A percentile compares a stretch with the other conserved stretches of the same genome.
Conservation (phyloP, 2,888 invertebrate species). For the Mythimna pallens region DNA sequence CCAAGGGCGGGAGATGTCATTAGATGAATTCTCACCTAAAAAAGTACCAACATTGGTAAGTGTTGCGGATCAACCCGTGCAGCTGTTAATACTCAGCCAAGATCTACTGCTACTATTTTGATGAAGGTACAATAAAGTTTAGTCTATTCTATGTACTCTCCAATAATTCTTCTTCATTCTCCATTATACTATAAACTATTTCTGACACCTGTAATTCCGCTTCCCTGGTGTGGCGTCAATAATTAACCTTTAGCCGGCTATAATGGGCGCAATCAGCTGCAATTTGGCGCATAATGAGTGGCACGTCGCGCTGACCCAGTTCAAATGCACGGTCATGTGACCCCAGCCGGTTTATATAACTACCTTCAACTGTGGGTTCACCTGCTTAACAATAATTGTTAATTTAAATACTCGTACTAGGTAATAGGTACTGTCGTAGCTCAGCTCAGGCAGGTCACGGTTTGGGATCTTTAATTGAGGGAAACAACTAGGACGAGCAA, state of each 20-base stretch:
- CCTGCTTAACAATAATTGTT: background rate
- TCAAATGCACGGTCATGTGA: constrained; percentile 18
- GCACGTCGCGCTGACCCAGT: constrained; percentile 43
- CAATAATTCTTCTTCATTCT: background rate
- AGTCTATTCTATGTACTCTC: too few species aligned
- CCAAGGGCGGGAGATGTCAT: too few species aligned
- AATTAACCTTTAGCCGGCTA: constrained; percentile 36
- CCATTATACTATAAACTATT: background rate
- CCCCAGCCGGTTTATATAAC: background rate
- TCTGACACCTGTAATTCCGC: background rate
- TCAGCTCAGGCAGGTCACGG: too few species aligned
- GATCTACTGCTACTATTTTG: too few species aligned
- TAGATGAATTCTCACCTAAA: too few species aligned
- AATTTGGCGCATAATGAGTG: constrained; percentile 50
- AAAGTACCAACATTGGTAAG: too few species aligned
- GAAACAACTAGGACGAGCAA: too few species aligned
- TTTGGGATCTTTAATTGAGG: too few species aligned
- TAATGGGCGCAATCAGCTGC: constrained; percentile 48
- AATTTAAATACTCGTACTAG: background rate
- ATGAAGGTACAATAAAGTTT: too few species aligned
- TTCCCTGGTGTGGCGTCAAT: constrained; percentile 16
- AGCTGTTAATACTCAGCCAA: too few species aligned
- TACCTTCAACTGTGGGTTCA: background rate
- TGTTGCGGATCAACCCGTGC: too few species aligned
- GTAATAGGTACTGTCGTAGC: too few species aligned